Percentiles rank a stretch among this genome's conserved stretches.
These are phyloP conservation scores for Philereme transversata DNA, from an alignment of 2,888 invertebrate species.

Conservation along the genomic window DNA sequence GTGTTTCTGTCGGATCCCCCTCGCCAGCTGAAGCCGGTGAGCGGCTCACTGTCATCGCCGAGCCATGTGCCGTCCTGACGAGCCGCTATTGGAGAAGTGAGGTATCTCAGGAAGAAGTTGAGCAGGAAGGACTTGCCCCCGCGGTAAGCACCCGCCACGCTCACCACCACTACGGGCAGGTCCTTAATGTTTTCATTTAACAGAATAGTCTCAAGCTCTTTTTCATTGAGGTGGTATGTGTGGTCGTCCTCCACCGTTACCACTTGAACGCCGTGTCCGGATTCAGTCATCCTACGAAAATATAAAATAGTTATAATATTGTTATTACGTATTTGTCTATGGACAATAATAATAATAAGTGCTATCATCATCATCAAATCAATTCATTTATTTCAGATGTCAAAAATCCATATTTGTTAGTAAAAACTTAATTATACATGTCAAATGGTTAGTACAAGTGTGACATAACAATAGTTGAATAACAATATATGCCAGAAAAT, in stretches of 20 bases:
- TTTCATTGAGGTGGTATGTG: constrained; percentile 27
- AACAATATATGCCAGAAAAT: no score
- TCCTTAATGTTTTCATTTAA: constrained; percentile 29
- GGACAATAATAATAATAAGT: no score
- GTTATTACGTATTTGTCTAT: no score
- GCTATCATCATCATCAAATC: no score
- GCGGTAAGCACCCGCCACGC: constrained; percentile 43
- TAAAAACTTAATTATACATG: no score
- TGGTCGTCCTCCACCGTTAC: constrained; percentile 9
- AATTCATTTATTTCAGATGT: no score
- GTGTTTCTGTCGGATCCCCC: constrained; percentile 95
- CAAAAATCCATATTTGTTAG: no score
- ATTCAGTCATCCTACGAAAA: background rate
- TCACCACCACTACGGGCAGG: constrained; percentile 39
- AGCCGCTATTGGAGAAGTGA: constrained; percentile 44
- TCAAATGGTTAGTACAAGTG: no score
- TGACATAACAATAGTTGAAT: no score
- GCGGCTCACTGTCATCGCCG: constrained; percentile 3
- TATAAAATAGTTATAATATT: no score
- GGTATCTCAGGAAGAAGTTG: constrained; percentile 40
- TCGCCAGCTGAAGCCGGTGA: constrained; percentile 92
- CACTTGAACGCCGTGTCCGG: background rate
- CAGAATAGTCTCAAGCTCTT: constrained; percentile 28
- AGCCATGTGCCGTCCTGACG: constrained; percentile 28
- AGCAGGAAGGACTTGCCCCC: constrained; percentile 45